Percentiles rank a stretch among this genome's conserved stretches.
These are phyloP conservation scores for Dendropsophus ebraccatus DNA, from an alignment of 2,113 vertebrate species.

Conservation along the genomic window DNA sequence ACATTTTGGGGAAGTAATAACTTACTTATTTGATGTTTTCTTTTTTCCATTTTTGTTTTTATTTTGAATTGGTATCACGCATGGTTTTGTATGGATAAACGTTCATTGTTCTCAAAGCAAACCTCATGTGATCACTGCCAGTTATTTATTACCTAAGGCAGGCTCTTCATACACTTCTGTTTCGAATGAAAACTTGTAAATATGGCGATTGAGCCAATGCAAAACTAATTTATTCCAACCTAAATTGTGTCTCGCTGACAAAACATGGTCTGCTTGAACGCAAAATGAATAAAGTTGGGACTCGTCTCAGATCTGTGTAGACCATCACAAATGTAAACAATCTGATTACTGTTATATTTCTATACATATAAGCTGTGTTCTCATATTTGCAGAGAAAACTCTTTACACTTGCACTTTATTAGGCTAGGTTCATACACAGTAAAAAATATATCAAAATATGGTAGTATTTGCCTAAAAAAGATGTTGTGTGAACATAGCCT, in stretches of 20 bases:
- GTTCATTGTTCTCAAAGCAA: conserved; percentile 42
- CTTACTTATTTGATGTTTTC: conserved; percentile 43
- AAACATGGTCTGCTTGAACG: background rate
- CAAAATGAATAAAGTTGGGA: background rate
- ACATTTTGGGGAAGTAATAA: conserved; percentile 45
- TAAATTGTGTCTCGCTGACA: background rate
- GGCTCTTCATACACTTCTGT: conserved; percentile 42
- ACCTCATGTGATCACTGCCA: conserved; percentile 29
- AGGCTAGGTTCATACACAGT: too few species aligned
- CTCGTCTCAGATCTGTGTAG: background rate
- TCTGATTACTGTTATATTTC: background rate
- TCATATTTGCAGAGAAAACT: too few species aligned
- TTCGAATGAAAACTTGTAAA: conserved; percentile 54
- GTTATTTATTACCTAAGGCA: conserved; percentile 56
- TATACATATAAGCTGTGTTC: too few species aligned
- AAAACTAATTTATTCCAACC: conserved; percentile 43
- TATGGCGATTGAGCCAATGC: conserved; percentile 1
- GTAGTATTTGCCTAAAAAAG: too few species aligned
- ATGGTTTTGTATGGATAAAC: conserved; percentile 33
- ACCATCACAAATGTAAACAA: background rate
- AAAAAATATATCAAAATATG: too few species aligned
- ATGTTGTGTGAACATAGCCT: too few species aligned
- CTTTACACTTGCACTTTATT: too few species aligned
- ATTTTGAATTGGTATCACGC: conserved; percentile 42
- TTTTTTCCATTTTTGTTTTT: conserved; percentile 31